Evolutionary conservation across 2,113 vertebrate species (phyloP).

Genomic region (Hemibagrus wyckioides): DNA sequence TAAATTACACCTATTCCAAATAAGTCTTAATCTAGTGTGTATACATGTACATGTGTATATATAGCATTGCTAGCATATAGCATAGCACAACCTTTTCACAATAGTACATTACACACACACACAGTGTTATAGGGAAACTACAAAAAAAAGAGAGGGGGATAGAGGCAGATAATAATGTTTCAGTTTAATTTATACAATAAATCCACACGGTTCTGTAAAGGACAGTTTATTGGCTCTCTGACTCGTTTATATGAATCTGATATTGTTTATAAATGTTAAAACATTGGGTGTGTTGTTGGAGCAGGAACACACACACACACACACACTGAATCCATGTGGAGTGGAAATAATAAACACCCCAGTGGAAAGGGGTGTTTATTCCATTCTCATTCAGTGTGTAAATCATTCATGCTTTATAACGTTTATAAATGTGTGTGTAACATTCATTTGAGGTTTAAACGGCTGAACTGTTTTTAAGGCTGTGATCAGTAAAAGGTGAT

Average conservation of each 20-base stretch:
- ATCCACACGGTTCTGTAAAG: neutral
- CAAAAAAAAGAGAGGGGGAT: neutral
- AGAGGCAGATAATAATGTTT: neutral
- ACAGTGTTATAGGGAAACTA: neutral
- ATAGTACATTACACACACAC: neutral
- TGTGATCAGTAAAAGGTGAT: neutral
- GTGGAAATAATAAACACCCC: neutral
- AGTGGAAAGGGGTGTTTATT: neutral
- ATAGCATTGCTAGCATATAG: neutral
- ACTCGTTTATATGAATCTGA: neutral
- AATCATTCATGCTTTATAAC: neutral
- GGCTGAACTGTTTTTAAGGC: neutral
- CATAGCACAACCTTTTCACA: slow-evolving; percentile 9
- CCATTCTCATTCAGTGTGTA: neutral
- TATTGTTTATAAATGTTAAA: neutral
- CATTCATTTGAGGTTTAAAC: no score
- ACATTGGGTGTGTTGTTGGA: neutral
- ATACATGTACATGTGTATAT: no score
- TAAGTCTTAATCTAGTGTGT: no score
- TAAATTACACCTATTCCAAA: neutral
- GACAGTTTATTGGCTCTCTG: neutral
- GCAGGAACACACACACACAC: neutral
- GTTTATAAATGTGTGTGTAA: no score
- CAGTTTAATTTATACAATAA: neutral
- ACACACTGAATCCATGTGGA: neutral